Evolutionary conservation across 2,797 vertebrate species (phyloP).

Genomic region (Lateolabrax maculatus): DNA sequence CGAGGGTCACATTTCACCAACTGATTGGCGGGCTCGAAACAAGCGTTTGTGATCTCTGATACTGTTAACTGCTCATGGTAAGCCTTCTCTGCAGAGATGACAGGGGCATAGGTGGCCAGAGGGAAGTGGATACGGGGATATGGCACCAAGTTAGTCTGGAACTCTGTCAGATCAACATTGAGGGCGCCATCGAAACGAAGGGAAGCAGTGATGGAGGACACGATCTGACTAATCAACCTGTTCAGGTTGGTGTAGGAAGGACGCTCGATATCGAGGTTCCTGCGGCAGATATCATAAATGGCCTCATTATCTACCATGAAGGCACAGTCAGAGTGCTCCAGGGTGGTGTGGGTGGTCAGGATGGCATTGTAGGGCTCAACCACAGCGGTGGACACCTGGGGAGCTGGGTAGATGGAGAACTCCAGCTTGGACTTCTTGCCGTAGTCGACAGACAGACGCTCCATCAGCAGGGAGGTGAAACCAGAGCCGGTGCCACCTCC

Average conservation of each 20-base stretch:
- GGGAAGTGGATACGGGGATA: constrained; percentile 80
- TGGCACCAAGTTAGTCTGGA: constrained; percentile 89
- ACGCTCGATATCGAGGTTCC: constrained; percentile 86
- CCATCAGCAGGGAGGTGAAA: constrained; percentile 91
- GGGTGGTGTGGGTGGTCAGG: constrained; percentile 84
- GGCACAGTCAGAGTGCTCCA: constrained; percentile 86
- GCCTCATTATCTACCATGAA: constrained; percentile 80
- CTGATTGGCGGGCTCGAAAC: constrained; percentile 86
- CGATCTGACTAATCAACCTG: constrained; percentile 85
- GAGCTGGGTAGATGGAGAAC: constrained; percentile 90
- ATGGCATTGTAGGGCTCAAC: constrained; percentile 89
- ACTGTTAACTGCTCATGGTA: constrained; percentile 74
- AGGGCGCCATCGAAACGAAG: constrained; percentile 88
- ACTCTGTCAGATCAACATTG: constrained; percentile 88
- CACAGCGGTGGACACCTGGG: constrained; percentile 90
- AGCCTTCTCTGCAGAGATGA: constrained; percentile 83
- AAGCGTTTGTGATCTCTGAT: constrained; percentile 68
- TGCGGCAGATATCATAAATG: constrained; percentile 87
- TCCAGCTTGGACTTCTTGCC: constrained; percentile 91
- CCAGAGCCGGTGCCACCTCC: constrained; percentile 91
- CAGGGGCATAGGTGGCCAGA: constrained; percentile 85
- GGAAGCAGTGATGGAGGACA: constrained; percentile 88
- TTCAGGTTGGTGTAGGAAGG: constrained; percentile 88
- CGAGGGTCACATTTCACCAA: constrained; percentile 85
- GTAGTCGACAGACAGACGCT: constrained; percentile 87